Conservation (phyloP, 2,797 vertebrate genomes). For the Sebastes ruberrimus region DNA sequence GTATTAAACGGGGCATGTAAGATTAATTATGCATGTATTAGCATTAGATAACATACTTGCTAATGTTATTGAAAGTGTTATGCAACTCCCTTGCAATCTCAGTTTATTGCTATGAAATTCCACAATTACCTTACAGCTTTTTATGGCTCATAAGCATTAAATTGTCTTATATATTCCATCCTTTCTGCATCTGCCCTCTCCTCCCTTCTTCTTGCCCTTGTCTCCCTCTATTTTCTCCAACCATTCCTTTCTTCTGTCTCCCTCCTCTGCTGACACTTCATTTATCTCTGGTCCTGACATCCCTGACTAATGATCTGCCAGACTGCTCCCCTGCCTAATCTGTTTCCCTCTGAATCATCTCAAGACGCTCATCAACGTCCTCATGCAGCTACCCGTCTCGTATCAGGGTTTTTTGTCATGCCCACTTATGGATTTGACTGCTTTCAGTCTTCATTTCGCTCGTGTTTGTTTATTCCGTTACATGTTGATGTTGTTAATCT, state of each 20-base stretch:
- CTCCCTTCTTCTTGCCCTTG: neutral
- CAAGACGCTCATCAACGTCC: constrained; percentile 62
- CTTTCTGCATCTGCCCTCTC: neutral
- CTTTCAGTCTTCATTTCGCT: constrained; percentile 35
- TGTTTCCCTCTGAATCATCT: constrained; percentile 79
- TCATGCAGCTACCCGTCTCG: constrained; percentile 22
- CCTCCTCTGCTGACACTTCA: constrained; percentile 69
- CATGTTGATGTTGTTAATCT: constrained; percentile 42
- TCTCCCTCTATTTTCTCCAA: constrained; percentile 29
- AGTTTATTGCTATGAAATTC: neutral
- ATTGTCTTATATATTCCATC: neutral
- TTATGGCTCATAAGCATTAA: neutral
- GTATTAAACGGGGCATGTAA: neutral
- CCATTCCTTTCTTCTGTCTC: constrained; percentile 32
- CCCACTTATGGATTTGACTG: constrained; percentile 41
- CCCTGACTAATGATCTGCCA: constrained; percentile 82
- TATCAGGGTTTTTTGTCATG: constrained; percentile 38
- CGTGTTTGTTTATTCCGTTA: constrained; percentile 31
- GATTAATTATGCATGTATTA: constrained; percentile 14
- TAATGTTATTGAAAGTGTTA: neutral
- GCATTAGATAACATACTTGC: neutral
- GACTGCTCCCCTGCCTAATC: constrained; percentile 75
- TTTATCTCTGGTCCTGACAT: constrained; percentile 71
- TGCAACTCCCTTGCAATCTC: neutral
- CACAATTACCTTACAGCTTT: neutral